Percentiles rank a stretch among this genome's conserved stretches.
These are phyloP conservation scores for Apis cerana DNA, from an alignment of 1,140 invertebrate species.

Conservation along the genomic window DNA sequence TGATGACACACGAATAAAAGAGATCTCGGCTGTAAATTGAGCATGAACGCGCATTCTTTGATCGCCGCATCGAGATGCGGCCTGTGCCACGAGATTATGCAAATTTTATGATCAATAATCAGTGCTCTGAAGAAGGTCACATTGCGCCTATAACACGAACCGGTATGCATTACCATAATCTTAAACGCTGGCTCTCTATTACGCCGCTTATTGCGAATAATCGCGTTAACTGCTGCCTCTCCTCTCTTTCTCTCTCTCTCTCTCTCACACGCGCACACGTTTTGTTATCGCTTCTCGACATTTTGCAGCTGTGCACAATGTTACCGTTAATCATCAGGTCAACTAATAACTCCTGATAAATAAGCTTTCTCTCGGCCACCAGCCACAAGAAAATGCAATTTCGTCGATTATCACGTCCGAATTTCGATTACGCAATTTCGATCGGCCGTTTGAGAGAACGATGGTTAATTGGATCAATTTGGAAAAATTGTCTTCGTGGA, in stretches of 20 bases:
- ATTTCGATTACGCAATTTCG: conserved; percentile 16
- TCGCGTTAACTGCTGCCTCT: conserved; percentile 62
- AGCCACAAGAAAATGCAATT: conserved; percentile 41
- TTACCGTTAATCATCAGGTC: conserved; percentile 50
- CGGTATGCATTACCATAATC: conserved; percentile 67
- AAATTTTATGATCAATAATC: conserved; percentile 69
- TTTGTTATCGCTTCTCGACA: conserved; percentile 49
- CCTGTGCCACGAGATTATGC: conserved; percentile 51
- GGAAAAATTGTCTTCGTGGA: too few species aligned
- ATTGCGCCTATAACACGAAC: conserved; percentile 53
- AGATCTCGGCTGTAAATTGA: background rate
- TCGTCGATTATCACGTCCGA: conserved; percentile 23
- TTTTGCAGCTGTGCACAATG: conserved; percentile 52
- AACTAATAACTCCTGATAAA: conserved; percentile 8
- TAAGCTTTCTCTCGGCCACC: conserved; percentile 23
- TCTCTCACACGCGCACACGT: background rate
- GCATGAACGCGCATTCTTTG: background rate
- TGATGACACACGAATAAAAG: background rate
- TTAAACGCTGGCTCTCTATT: conserved; percentile 62
- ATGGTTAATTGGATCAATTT: too few species aligned
- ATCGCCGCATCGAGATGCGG: conserved; percentile 15
- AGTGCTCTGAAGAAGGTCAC: conserved; percentile 43
- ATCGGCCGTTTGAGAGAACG: too few species aligned
- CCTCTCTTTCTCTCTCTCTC: background rate
- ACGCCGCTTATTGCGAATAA: conserved; percentile 66